These are phyloP conservation scores for Trichopria drosophilae DNA, from an alignment of 2,888 invertebrate genomes.

Conservation along the genomic window DNA sequence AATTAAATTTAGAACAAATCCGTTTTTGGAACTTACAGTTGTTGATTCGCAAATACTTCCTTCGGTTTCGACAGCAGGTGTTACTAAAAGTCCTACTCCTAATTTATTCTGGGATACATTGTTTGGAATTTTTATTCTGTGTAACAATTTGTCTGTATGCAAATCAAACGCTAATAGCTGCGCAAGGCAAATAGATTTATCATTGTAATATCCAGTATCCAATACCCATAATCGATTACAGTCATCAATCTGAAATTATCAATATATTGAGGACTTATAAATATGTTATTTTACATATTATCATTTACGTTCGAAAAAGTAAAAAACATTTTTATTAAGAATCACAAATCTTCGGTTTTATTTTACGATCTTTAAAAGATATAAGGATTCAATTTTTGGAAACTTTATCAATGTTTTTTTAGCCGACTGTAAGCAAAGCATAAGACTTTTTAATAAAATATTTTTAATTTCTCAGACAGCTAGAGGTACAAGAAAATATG, in stretches of 20 bases:
- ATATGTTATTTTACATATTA: too few species aligned
- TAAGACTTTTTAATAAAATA: too few species aligned
- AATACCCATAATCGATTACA: constrained; percentile 72
- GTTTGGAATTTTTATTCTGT: constrained; percentile 36
- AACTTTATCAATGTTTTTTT: too few species aligned
- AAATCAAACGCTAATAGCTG: constrained; percentile 74
- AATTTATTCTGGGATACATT: constrained; percentile 30
- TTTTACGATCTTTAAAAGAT: too few species aligned
- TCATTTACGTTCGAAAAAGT: too few species aligned
- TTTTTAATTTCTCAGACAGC: too few species aligned
- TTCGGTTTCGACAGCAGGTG: constrained; percentile 40
- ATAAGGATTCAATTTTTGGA: too few species aligned
- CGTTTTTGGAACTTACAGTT: constrained; percentile 38
- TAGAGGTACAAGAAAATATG: background rate
- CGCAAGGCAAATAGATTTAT: constrained; percentile 66
- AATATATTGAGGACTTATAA: too few species aligned
- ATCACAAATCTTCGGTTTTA: too few species aligned
- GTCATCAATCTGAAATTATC: constrained; percentile 66
- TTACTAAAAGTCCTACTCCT: constrained; percentile 39
- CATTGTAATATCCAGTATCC: constrained; percentile 68
- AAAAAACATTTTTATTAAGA: too few species aligned
- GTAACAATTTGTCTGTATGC: constrained; percentile 54
- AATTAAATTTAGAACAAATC: too few species aligned
- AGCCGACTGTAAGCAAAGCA: too few species aligned
- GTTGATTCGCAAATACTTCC: constrained; percentile 28